Evolutionary conservation across 92 coral and sea anemone genomes (phyloP), one percentile per base, ranked within the genome.

Genomic region (Blastomussa wellsi): DNA sequence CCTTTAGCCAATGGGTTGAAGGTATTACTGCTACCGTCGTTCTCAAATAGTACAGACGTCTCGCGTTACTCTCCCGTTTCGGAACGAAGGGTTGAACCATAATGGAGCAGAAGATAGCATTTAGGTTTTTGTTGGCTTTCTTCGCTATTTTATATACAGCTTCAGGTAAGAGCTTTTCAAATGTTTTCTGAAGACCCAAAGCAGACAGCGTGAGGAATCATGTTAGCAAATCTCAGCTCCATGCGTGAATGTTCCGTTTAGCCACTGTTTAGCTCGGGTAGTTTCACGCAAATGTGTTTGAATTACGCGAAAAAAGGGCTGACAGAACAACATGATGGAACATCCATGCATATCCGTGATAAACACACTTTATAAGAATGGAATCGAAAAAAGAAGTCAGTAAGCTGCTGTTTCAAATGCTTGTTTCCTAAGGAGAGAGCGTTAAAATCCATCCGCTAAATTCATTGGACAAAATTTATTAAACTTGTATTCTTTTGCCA

Each of bases 141-240:
- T 59, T 39, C n/a, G 32, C 71, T 36, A 22, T 78, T 12, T 39
- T 59, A 19, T 13, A 62, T 52, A 35, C 71, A 12, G 20, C 17
- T 11, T 59, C 71, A 78, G 82, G 82, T 78, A 78, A 35, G 82
- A 24, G 55, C 8, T 35, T 37, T 35, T 36, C n/a, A 13, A 11
- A 5, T 44, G 20, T 31, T 0, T 8, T 24, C 29, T 24, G 59
- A 28, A 42, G 29, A 47, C 62, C 62, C 55, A 49, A 55, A 55
- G 62, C 2, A 19, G 7, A 0, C 28, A 32, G 37, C 29, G 20
- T 20, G 17, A n/a, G 29, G 4, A 14, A 29, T 67, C 13, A 67
- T 67, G 72, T 32, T 10, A 31, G 32, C 72, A 67, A 67, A 28
- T 35, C 33, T 39, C 37, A n/a, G n/a, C n/a, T 35, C 72, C 72